Conservation (phyloP, 2,113 vertebrate genomes). For the Chloebia gouldiae region DNA sequence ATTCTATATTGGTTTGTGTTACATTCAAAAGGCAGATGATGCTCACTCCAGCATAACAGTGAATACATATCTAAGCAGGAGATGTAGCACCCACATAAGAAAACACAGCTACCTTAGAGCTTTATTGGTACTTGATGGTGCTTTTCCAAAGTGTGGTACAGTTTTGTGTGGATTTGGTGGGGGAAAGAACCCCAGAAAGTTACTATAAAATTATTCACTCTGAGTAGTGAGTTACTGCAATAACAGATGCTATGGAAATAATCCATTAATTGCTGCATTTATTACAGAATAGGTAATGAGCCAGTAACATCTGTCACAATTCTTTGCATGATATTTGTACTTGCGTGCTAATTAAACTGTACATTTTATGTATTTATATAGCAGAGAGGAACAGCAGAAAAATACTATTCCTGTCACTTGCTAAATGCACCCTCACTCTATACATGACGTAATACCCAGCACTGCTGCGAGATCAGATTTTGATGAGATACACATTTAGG, state of each 20-base stretch:
- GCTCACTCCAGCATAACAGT: not conserved
- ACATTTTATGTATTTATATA: not conserved
- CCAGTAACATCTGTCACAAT: not conserved
- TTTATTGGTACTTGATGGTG: not conserved
- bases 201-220: not conserved
- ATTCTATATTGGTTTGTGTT: not conserved
- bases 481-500: fast-evolving
- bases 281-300: not conserved
- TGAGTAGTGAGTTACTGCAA: not conserved
- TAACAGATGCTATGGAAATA: not conserved
- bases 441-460: too few species aligned
- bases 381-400: not conserved
- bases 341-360: not conserved
- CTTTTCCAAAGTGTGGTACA: not conserved
- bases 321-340: not conserved
- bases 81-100: not conserved
- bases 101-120: not conserved
- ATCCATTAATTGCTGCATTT: not conserved
- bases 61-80: not conserved
- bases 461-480: not conserved
- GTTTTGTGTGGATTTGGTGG: not conserved
- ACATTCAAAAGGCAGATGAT: not conserved
- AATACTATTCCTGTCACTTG: not conserved
- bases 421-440: not conserved
- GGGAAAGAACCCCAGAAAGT: not conserved